Evolutionary conservation across 1,140 invertebrate species (phyloP).

Genomic region (Calliopsis andreniformis): DNA sequence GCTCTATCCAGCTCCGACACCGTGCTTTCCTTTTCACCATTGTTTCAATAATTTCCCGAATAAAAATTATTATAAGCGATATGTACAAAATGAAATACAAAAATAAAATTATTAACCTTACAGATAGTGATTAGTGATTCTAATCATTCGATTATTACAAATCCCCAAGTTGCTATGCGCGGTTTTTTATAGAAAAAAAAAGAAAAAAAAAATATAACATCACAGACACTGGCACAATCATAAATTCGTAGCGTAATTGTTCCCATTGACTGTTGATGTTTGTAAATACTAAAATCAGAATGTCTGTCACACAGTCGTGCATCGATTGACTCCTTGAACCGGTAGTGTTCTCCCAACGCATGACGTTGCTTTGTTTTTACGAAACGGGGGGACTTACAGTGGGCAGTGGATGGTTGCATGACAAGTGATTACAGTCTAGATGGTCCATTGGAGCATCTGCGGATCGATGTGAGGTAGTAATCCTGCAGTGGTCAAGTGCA

Average conservation of each 20-base stretch:
- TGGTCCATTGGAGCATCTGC: slow-evolving; percentile 70
- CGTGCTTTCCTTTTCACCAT: slow-evolving; percentile 17
- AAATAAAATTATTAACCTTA: slow-evolving; percentile 55
- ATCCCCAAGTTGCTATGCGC: slow-evolving; percentile 18
- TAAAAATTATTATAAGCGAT: slow-evolving; percentile 58
- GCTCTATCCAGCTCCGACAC: background rate
- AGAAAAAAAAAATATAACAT: too few species aligned
- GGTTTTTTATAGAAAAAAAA: slow-evolving; percentile 44
- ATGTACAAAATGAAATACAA: slow-evolving; percentile 66
- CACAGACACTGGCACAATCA: slow-evolving; percentile 67
- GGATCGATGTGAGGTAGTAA: slow-evolving; percentile 61
- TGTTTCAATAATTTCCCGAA: slow-evolving; percentile 43
- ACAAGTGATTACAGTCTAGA: slow-evolving; percentile 75
- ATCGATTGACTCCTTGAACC: slow-evolving; percentile 48
- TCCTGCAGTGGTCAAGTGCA: slow-evolving; percentile 74
- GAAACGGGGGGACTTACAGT: slow-evolving; percentile 71
- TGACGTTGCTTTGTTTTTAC: slow-evolving; percentile 61
- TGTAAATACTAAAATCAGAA: slow-evolving; percentile 61
- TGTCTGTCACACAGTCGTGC: slow-evolving; percentile 48
- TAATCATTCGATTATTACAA: slow-evolving; percentile 21
- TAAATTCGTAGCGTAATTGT: slow-evolving; percentile 48
- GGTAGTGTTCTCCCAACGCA: slow-evolving; percentile 51
- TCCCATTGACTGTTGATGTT: slow-evolving; percentile 65
- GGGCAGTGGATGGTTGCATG: slow-evolving; percentile 76
- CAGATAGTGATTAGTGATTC: slow-evolving; percentile 25